These are phyloP conservation scores for Plecotus auritus DNA, from an alignment of 2,113 vertebrate species.

Conservation along the genomic window DNA sequence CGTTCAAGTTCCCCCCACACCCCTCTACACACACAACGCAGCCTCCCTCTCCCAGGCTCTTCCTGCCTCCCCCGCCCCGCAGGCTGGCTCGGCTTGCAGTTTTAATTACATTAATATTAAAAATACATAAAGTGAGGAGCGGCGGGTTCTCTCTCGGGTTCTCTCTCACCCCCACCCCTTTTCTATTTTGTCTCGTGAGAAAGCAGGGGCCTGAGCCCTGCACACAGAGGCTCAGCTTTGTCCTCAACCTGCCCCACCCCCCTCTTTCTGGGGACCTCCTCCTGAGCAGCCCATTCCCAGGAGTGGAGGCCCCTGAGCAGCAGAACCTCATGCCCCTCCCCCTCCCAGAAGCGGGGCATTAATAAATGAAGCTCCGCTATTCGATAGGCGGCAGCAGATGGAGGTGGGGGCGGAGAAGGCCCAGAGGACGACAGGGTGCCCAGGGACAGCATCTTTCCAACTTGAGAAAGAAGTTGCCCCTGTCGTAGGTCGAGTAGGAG, in stretches of 20 bases:
- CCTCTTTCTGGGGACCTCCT: not conserved
- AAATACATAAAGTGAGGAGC: constrained; percentile 72
- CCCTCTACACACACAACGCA: not conserved
- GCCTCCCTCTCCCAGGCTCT: constrained; percentile 32
- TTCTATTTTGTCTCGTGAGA: constrained; percentile 37
- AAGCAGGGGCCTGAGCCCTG: not conserved
- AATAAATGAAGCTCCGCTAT: constrained; percentile 49
- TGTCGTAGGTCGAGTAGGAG: not conserved
- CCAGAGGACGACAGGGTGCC: constrained; percentile 41
- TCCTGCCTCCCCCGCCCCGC: constrained; percentile 57
- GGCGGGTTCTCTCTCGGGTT: constrained; percentile 22
- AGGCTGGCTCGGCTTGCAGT: constrained; percentile 59
- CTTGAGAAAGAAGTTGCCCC: constrained; percentile 52
- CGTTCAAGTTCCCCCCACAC: not conserved
- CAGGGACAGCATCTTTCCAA: constrained; percentile 55
- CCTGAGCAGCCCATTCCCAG: not conserved
- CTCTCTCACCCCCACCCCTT: constrained; percentile 41
- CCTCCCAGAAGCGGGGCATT: constrained; percentile 36
- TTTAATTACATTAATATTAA: constrained; percentile 77
- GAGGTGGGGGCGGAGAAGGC: constrained; percentile 1
- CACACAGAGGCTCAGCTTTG: constrained; percentile 11
- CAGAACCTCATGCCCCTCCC: not conserved
- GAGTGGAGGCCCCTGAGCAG: not conserved
- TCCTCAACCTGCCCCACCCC: not conserved
- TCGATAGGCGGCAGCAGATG: constrained; percentile 53